Evolutionary conservation across 2,113 vertebrate species (phyloP), one percentile per base, ranked within the genome.

Genomic region (Corythornis cristatus): DNA sequence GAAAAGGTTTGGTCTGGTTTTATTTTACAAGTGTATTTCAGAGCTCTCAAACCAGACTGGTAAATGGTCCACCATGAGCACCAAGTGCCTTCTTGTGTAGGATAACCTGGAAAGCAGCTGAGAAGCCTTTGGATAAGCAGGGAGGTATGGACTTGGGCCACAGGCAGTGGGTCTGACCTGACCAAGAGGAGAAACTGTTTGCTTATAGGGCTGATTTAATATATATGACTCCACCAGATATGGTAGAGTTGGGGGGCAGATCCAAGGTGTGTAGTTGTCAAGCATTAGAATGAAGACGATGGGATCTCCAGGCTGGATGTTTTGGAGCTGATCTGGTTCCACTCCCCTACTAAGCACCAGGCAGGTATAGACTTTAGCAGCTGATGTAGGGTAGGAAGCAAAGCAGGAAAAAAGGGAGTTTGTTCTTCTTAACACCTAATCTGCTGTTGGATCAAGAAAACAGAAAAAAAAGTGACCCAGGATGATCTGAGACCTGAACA

Each of bases 11-110:
- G 45, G 28, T 70, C 85, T 89, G 84, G 3, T 56, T 74, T 89
- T 79, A 8, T 83, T 83, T 87, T 86, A 37, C 15, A 62, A 29
- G 58, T 33, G 60, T 82, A 11, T 87, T 90, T 92, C 83, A 53
- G 65, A 90, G 78, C 66, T 92, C 62, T 85, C 29, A 40, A 78
- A 71, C 31, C 56, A 83, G 75, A 15, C 51, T 23, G 60, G 31
- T 57, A 77, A 87, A 74, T 76, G 57, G 56, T 31, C 56, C 72
- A 80, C 29, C 58, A 60, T 21, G 61, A 71, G 23, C 79, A 87
- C 71, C 62, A 42, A 57, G 45, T 48, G 40, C 54, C 31, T 20
- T 31, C 68, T 33, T 31, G 46, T 22, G 42, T 17, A 56, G 56
- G n/a, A 70, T 22, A 85, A n/a, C 40, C 48, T 53, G 68, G 72